These are phyloP conservation scores for Drosophila leontia DNA, from an alignment of 1,140 invertebrate species.

Conservation along the genomic window DNA sequence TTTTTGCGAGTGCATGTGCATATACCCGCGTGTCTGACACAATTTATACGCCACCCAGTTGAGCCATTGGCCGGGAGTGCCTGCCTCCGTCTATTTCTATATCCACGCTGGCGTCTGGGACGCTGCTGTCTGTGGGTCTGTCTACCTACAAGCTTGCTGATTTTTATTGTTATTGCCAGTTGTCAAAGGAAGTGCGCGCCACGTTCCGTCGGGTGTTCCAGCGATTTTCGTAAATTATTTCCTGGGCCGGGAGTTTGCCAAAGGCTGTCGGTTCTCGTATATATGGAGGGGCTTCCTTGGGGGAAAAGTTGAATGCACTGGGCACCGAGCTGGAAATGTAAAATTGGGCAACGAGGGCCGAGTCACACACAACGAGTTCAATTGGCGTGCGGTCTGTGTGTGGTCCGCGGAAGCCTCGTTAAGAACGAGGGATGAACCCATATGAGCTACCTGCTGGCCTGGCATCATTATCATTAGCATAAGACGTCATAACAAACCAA, in stretches of 20 bases:
- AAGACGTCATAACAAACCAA: slow-evolving; percentile 70
- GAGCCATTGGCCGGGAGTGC: slow-evolving; percentile 31
- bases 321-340: slow-evolving; percentile 21
- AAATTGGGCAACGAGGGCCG: slow-evolving; percentile 23
- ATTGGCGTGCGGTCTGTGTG: slow-evolving; percentile 36
- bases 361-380: slow-evolving; percentile 11
- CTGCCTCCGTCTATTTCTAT: slow-evolving; percentile 31
- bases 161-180: slow-evolving; percentile 83
- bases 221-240: slow-evolving; percentile 77
- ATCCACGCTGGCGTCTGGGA: slow-evolving; percentile 25
- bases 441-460: slow-evolving; percentile 52
- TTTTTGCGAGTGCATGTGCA: slow-evolving; percentile 21
- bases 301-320: slow-evolving; percentile 36
- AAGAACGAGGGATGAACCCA: slow-evolving; percentile 1
- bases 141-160: slow-evolving; percentile 76
- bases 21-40: slow-evolving; percentile 36
- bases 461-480: slow-evolving; percentile 72
- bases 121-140: slow-evolving; percentile 39
- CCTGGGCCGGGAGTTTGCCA: slow-evolving; percentile 51
- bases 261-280: slow-evolving; percentile 6
- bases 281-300: slow-evolving; percentile 1
- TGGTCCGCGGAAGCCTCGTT: slow-evolving; percentile 39
- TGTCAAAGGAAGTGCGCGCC: slow-evolving; percentile 77
- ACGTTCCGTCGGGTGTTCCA: slow-evolving; percentile 32
- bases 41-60: slow-evolving; percentile 52